Base-by-base conservation (phyloP, 2,888 invertebrate species). In the Drosophila stalkeri region DNA sequence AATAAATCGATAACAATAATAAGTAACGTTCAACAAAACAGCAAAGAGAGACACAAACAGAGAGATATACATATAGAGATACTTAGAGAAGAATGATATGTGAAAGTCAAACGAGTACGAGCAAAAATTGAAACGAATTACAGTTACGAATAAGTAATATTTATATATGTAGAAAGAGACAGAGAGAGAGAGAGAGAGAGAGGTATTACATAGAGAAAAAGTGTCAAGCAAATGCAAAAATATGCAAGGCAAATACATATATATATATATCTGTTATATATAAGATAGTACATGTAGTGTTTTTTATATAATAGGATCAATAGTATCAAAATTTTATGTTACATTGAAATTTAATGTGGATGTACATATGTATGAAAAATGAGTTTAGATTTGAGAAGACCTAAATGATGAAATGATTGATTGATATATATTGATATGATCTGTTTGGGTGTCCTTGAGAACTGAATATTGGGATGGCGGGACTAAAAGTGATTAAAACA, bases 161-260 rank as follows among this genome's bases (percentile, higher is more conserved):
- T 56, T 54, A 67, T 60, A 76, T 62, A 61, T 49, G 44, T 49
- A 52, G n/a, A 46, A 4, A 47, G 56, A 65, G 51, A 47, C 52
- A 65, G 51, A 70, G 64, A 76, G 44, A 74, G 33, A 57, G 33
- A 57, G 31, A 44, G 46, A 57, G 33, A 56, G 41, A 43, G 46
- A 59, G 35, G 46, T 59, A 47, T 12, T 37, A 47, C 47, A 56
- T 63, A 64, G 56, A 70, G 72, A 63, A 70, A 64, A 66, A 47
- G 57, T 77, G 61, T 77, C 72, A 81, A 89, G 90, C 91, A 90
- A 86, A 91, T 75, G 80, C 86, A 83, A 89, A 78, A 71, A 35
- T 64, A 70, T 60, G 70, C 77, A 72, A 80, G 64, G 56, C 62
- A 76, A 70, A 67, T 79, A 86, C 62, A 69, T 63, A 71, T 60